Percentiles rank a stretch among this genome's conserved stretches.
These are phyloP conservation scores for Ia io DNA, from an alignment of 2,113 vertebrate species.

Conservation along the genomic window DNA sequence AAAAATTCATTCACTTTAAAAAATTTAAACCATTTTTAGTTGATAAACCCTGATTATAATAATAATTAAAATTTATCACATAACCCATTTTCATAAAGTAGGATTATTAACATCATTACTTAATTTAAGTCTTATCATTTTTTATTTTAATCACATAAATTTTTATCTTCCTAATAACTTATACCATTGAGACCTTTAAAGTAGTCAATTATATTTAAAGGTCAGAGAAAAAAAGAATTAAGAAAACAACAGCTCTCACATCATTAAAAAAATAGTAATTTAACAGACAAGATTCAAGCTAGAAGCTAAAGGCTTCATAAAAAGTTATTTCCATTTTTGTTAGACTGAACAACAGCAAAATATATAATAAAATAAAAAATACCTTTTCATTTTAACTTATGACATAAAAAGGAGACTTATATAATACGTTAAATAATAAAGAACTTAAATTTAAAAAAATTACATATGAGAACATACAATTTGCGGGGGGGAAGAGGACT, in stretches of 20 bases:
- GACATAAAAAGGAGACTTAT: not conserved
- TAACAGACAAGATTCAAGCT: constrained; percentile 48
- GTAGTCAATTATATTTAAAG: constrained; percentile 81
- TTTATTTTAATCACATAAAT: constrained; percentile 84
- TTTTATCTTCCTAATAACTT: constrained; percentile 84
- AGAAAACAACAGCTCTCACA: constrained; percentile 64
- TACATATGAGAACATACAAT: too few relatives aligned
- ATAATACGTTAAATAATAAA: too few relatives aligned
- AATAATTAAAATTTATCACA: constrained; percentile 56
- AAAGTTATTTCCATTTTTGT: constrained; percentile 9
- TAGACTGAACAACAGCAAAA: not conserved
- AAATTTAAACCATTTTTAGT: constrained; percentile 40
- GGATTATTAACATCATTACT: constrained; percentile 79
- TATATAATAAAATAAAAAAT: not conserved
- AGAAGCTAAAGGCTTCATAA: not conserved
- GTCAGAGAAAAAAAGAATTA: constrained; percentile 74
- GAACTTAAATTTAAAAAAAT: too few relatives aligned
- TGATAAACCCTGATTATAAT: constrained; percentile 25
- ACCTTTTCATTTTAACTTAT: not conserved
- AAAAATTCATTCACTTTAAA: constrained; percentile 42
- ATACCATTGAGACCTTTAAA: constrained; percentile 76
- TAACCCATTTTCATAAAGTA: constrained; percentile 66
- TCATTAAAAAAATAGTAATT: constrained; percentile 43
- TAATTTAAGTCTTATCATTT: constrained; percentile 85
- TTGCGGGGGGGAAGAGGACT: too few relatives aligned